Conservation (phyloP, 92 coral and sea anemone species). For the Blastomussa wellsi region DNA sequence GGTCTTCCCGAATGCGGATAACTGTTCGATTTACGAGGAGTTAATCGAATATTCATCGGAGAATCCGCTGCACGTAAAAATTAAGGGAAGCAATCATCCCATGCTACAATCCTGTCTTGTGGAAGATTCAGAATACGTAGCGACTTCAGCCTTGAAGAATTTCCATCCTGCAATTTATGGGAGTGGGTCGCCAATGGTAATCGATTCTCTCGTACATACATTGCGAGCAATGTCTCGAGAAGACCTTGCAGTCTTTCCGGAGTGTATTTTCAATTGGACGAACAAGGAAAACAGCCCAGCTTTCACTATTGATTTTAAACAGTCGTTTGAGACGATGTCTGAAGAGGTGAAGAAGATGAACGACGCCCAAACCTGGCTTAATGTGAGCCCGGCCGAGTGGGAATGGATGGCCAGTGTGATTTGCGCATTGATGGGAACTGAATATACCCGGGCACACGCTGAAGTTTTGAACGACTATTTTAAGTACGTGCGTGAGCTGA, state of each 20-base stretch:
- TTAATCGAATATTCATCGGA: slow-evolving; percentile 36
- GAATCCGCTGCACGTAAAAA: slow-evolving; percentile 51
- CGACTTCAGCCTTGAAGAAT: slow-evolving; percentile 55
- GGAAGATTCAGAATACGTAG: slow-evolving; percentile 53
- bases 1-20: slow-evolving; percentile 51
- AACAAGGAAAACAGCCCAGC: slow-evolving; percentile 11
- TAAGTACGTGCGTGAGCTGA: background rate
- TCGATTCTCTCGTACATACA: no score
- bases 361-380: background rate
- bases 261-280: background rate
- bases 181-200: background rate
- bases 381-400: background rate
- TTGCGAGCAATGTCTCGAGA: background rate
- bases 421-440: background rate
- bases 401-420: background rate
- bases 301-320: background rate
- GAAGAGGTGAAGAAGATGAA: background rate
- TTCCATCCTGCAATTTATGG: slow-evolving; percentile 70
- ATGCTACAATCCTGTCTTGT: slow-evolving; percentile 48
- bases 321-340: background rate
- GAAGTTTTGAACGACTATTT: background rate
- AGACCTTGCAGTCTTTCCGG: background rate
- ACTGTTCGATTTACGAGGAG: slow-evolving; percentile 36
- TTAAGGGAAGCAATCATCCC: slow-evolving; percentile 56
- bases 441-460: background rate